A percentile compares a stretch with the other conserved stretches of the same genome.
Conservation (phyloP, 1,140 invertebrate genomes). For the Hermatobates lingyangjiaoensis region DNA sequence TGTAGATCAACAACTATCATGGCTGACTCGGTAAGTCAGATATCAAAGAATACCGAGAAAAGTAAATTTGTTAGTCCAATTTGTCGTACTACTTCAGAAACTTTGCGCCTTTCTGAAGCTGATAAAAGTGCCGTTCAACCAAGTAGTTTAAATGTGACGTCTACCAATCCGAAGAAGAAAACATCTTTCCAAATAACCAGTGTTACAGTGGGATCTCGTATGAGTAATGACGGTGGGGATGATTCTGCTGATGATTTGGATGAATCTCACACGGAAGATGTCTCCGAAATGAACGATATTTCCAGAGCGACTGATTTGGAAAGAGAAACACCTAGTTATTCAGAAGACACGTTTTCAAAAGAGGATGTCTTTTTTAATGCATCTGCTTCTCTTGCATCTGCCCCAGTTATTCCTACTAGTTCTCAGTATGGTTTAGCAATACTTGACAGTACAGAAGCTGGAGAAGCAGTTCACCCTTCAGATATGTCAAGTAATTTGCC, state of each 20-base stretch:
- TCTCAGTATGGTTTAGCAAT: constrained; percentile 65
- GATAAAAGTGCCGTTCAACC: constrained; percentile 13
- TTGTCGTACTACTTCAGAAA: constrained; percentile 17
- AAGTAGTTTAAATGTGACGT: constrained; percentile 8
- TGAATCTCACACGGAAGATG: constrained; percentile 76
- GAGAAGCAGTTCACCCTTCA: constrained; percentile 13
- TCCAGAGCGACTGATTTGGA: constrained; percentile 61
- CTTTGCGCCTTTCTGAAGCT: constrained; percentile 14
- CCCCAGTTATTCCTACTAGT: constrained; percentile 63
- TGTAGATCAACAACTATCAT: constrained; percentile 14
- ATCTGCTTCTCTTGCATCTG: constrained; percentile 49
- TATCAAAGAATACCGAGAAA: constrained; percentile 16
- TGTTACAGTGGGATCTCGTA: constrained; percentile 56
- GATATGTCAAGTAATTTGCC: constrained; percentile 27
- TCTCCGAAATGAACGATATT: constrained; percentile 40
- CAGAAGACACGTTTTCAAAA: constrained; percentile 64
- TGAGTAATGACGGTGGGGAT: constrained; percentile 68
- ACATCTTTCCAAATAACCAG: constrained; percentile 86
- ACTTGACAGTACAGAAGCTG: constrained; percentile 31
- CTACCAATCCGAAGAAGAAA: constrained; percentile 37
- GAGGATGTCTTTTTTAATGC: constrained; percentile 63
- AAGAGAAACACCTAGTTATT: constrained; percentile 67
- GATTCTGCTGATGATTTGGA: constrained; percentile 85
- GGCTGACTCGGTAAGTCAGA: constrained; percentile 17
- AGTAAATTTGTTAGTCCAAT: constrained; percentile 15